phyloP scores from a whole-genome alignment of 1,140 invertebrate genomes.

The Dendrolimus kikuchii region DNA sequence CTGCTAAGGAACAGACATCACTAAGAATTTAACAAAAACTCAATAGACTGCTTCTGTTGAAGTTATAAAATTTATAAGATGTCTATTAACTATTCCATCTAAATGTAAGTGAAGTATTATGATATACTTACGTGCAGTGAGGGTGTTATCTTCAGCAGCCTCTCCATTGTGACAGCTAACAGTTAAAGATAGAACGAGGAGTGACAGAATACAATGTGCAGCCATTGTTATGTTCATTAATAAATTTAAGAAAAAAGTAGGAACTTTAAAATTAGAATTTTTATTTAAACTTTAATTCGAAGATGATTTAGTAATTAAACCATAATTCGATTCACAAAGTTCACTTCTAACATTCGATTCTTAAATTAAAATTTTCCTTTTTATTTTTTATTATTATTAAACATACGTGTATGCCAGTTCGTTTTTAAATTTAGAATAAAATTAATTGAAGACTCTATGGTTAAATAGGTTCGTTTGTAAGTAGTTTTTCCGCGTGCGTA shows the following conservation, averaged over 20 bases:
- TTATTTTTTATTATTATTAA: neutral
- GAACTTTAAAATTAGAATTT: neutral
- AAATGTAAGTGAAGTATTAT: slow-evolving; percentile 3
- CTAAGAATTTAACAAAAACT: no score
- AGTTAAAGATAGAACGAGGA: slow-evolving; percentile 42
- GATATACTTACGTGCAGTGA: slow-evolving; percentile 39
- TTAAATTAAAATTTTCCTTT: slow-evolving; percentile 9
- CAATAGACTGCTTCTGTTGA: no score
- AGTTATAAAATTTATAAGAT: no score
- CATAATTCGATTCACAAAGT: slow-evolving; percentile 3
- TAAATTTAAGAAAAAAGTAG: slow-evolving; percentile 7
- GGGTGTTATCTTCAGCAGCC: slow-evolving; percentile 41
- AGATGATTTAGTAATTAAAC: no score
- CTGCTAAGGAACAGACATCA: no score
- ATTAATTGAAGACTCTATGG: no score
- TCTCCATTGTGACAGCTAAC: slow-evolving; percentile 42
- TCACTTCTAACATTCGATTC: slow-evolving; percentile 14
- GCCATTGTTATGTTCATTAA: slow-evolving; percentile 36
- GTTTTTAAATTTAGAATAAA: slow-evolving; percentile 6
- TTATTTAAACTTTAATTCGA: no score
- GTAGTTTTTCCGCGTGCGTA: slow-evolving; percentile 42
- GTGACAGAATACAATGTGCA: slow-evolving; percentile 30
- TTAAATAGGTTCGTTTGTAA: neutral
- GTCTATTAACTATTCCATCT: no score
- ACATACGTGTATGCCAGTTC: neutral